Conservation (phyloP, 2,888 invertebrate species). For the Acrocera orbiculus region DNA sequence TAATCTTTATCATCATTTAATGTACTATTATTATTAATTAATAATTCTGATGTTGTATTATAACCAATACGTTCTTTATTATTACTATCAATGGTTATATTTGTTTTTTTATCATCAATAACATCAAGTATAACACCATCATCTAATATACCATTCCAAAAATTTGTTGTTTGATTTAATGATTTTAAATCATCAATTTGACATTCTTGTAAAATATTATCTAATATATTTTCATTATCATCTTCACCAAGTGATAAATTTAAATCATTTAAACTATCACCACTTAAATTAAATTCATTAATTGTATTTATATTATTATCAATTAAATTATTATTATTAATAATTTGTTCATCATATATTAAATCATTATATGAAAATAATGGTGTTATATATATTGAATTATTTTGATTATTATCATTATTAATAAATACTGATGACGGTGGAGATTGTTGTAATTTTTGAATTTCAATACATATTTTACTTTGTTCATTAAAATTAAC, state of each 20-base stretch:
- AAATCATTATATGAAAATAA: constrained; percentile 27
- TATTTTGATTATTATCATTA: constrained; percentile 7
- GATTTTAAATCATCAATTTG: constrained; percentile 30
- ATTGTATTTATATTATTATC: constrained; percentile 18
- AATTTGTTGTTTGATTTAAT: constrained; percentile 28
- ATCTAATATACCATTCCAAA: constrained; percentile 32
- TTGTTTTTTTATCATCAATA: constrained; percentile 20
- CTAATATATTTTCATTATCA: constrained; percentile 29
- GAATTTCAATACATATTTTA: constrained; percentile 25
- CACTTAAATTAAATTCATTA: constrained; percentile 28
- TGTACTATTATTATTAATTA: constrained; percentile 4
- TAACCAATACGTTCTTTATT: background rate
- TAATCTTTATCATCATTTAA: constrained; percentile 7
- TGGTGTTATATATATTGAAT: constrained; percentile 20
- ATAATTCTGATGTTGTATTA: constrained; percentile 1
- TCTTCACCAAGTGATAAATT: constrained; percentile 26
- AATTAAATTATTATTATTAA: constrained; percentile 1
- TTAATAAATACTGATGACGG: constrained; percentile 10
- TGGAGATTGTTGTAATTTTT: constrained; percentile 12
- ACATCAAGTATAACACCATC: constrained; percentile 24
- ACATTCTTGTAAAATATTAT: constrained; percentile 30
- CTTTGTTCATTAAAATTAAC: constrained; percentile 27
- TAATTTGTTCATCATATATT: constrained; percentile 23
- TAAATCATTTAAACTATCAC: constrained; percentile 29
- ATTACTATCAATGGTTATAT: background rate